Conservation (phyloP, 1,140 invertebrate genomes). For the Cataglyphis hispanica region DNA sequence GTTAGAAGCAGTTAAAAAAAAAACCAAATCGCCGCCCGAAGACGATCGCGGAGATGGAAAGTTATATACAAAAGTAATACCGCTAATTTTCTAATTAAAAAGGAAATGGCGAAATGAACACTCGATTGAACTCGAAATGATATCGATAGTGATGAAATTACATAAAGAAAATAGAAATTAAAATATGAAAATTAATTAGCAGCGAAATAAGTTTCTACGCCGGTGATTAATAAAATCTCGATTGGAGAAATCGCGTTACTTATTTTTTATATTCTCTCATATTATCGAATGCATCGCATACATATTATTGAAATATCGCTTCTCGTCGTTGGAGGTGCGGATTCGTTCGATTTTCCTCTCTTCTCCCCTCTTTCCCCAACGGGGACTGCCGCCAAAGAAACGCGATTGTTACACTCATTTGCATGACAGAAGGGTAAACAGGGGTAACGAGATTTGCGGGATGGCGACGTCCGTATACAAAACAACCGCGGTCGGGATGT, state of each 20-base stretch:
- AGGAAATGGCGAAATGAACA: neutral
- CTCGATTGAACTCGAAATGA: neutral
- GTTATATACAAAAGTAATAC: neutral
- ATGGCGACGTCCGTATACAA: slow-evolving; percentile 69
- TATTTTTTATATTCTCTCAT: neutral
- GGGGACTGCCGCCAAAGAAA: slow-evolving; percentile 53
- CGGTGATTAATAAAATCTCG: neutral
- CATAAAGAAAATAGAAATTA: neutral
- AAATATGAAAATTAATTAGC: slow-evolving; percentile 1
- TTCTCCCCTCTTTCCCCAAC: slow-evolving; percentile 15
- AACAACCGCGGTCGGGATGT: slow-evolving; percentile 74
- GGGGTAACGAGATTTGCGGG: slow-evolving; percentile 78
- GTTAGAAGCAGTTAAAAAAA: neutral
- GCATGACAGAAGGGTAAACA: slow-evolving; percentile 83
- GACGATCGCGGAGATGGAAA: neutral
- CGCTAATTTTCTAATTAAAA: neutral
- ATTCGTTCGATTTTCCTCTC: slow-evolving; percentile 57
- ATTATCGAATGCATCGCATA: no score
- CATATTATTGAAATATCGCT: neutral
- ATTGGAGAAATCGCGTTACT: neutral
- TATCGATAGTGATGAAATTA: neutral
- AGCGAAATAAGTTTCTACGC: neutral
- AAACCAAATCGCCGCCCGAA: neutral
- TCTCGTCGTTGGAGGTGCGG: neutral
- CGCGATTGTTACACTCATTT: slow-evolving; percentile 79